Conservation (phyloP, 2,797 vertebrate species). For the Hirundo rustica region DNA sequence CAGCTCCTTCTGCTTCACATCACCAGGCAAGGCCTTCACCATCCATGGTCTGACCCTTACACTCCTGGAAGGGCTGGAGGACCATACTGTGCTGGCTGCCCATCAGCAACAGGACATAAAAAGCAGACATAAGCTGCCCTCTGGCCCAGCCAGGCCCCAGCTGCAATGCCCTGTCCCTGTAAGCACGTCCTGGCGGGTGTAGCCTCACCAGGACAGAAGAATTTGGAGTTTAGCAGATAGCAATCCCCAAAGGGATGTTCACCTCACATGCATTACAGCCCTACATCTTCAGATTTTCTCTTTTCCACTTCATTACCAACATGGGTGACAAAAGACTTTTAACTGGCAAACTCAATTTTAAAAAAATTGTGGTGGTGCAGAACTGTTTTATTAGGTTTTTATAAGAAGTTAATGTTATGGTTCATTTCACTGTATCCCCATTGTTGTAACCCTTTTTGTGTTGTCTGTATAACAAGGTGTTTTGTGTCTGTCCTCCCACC, state of each 20-base stretch:
- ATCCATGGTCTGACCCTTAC: accelerated
- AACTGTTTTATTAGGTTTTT: too few relatives aligned
- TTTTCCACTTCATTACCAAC: neutral
- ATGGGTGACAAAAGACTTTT: neutral
- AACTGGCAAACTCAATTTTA: neutral
- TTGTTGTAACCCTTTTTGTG: too few relatives aligned
- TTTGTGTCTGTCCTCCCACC: too few relatives aligned
- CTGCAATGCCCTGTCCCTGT: accelerated
- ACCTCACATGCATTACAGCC: neutral
- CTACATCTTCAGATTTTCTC: neutral
- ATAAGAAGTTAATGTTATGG: too few relatives aligned
- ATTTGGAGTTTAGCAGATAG: neutral
- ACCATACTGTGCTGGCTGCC: accelerated
- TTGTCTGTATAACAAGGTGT: too few relatives aligned
- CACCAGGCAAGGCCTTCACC: neutral
- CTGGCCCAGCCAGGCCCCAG: neutral
- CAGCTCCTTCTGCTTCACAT: neutral
- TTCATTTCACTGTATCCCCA: too few relatives aligned
- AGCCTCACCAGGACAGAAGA: neutral
- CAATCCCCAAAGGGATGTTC: neutral
- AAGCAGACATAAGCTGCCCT: neutral
- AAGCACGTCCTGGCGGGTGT: neutral
- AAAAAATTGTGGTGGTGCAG: too few relatives aligned
- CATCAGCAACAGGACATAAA: neutral
- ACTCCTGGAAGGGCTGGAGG: accelerated